A percentile compares a stretch with the other conserved stretches of the same genome.
Conservation (phyloP, 2,113 vertebrate genomes). For the Mus pahari region DNA sequence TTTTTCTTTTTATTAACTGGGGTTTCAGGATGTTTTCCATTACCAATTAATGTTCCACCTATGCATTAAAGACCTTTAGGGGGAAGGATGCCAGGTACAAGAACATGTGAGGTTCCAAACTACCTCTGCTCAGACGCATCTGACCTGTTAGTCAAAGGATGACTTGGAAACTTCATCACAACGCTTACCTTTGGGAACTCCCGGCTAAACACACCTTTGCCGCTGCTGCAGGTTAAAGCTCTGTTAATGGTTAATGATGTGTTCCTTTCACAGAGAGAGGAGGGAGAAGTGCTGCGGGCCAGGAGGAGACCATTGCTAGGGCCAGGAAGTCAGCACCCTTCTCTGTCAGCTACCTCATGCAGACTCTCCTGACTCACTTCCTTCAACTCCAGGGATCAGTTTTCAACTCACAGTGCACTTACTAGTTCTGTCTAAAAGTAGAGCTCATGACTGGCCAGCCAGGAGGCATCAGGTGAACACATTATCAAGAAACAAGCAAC, state of each 20-base stretch:
- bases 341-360: not conserved
- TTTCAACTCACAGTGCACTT: not conserved
- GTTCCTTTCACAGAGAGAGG: slow-evolving; percentile 27
- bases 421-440: slow-evolving; percentile 2
- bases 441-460: not conserved
- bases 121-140: not conserved
- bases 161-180: slow-evolving; percentile 28
- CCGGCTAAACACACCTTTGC: slow-evolving; percentile 6
- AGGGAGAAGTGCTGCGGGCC: not conserved
- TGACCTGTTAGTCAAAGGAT: not conserved
- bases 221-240: slow-evolving; percentile 26
- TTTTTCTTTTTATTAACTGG: not conserved
- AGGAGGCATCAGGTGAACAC: not conserved
- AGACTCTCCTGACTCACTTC: not conserved
- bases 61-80: not conserved
- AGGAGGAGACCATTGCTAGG: not conserved
- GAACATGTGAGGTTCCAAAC: not conserved
- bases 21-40: slow-evolving; percentile 2
- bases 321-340: not conserved
- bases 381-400: not conserved
- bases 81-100: not conserved
- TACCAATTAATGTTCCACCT: not conserved
- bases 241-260: slow-evolving; percentile 22
- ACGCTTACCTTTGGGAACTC: not conserved
- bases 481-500: slow-evolving; percentile 6